A percentile compares a stretch with the other conserved stretches of the same genome.
phyloP scores from a whole-genome alignment of 2,797 vertebrate genomes.

The Lepus oiostolus region DNA sequence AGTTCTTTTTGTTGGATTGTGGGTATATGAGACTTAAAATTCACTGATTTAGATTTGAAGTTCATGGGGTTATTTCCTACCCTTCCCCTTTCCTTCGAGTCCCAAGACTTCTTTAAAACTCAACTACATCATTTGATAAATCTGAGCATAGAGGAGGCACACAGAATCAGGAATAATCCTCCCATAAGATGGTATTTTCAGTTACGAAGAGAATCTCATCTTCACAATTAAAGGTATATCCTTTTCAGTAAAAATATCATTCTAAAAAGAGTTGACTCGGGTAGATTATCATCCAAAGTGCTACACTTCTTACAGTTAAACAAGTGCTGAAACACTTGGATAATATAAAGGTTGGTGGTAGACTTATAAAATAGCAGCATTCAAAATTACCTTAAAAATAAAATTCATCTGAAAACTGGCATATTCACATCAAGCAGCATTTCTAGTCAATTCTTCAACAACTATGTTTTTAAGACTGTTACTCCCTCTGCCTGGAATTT shows the following conservation, averaged over 20 bases:
- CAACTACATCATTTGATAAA: background rate
- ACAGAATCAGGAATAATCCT: background rate
- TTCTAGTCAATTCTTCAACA: background rate
- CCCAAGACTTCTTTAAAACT: background rate
- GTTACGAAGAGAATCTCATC: background rate
- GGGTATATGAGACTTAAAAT: background rate
- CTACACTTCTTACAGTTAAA: background rate
- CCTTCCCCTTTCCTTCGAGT: background rate
- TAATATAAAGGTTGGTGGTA: background rate
- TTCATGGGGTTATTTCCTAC: background rate
- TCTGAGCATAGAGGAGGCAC: background rate
- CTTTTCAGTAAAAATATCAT: background rate
- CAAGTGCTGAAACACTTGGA: background rate
- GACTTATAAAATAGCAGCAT: background rate
- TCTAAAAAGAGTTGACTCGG: background rate
- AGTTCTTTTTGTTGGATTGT: background rate
- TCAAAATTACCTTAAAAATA: slow-evolving; percentile 21
- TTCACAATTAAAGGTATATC: background rate
- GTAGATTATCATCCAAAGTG: background rate
- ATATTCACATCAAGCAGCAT: background rate
- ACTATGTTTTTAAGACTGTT: background rate
- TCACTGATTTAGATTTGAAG: background rate
- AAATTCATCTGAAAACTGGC: background rate
- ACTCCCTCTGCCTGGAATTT: background rate
- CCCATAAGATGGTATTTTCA: background rate